Conservation (phyloP, 2,113 vertebrate species). For the Antigone vipio region DNA sequence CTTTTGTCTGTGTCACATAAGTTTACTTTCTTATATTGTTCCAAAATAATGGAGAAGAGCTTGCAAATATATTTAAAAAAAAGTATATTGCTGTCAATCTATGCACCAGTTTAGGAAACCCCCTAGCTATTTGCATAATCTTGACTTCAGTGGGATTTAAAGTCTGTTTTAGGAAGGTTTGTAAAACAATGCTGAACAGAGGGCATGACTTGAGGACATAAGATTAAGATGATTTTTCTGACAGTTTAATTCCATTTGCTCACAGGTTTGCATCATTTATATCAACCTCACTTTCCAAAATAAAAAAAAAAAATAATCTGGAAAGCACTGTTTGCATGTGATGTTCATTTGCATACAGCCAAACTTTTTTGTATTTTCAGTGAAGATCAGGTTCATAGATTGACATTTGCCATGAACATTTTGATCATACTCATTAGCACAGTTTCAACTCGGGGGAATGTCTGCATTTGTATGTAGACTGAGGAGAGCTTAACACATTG, state of each 20-base stretch:
- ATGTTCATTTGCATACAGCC: neutral
- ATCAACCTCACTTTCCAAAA: neutral
- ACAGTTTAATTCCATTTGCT: neutral
- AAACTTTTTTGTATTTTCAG: neutral
- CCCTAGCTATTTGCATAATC: neutral
- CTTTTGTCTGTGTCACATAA: neutral
- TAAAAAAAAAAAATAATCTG: neutral
- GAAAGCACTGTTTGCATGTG: accelerated
- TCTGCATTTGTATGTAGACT: neutral
- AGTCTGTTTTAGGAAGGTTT: neutral
- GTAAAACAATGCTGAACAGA: neutral
- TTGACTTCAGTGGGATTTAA: neutral
- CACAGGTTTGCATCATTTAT: neutral
- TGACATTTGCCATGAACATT: accelerated
- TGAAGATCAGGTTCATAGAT: neutral
- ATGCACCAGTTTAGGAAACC: neutral
- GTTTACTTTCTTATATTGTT: neutral
- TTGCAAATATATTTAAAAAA: neutral
- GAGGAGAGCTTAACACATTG: neutral
- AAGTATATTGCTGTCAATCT: neutral
- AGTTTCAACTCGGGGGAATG: neutral
- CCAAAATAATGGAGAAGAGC: neutral
- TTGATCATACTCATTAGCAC: neutral
- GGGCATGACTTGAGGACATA: neutral
- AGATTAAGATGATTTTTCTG: constrained; percentile 6